phyloP scores from a whole-genome alignment of 2,888 invertebrate genomes.

The Temnothorax rugatulus region DNA sequence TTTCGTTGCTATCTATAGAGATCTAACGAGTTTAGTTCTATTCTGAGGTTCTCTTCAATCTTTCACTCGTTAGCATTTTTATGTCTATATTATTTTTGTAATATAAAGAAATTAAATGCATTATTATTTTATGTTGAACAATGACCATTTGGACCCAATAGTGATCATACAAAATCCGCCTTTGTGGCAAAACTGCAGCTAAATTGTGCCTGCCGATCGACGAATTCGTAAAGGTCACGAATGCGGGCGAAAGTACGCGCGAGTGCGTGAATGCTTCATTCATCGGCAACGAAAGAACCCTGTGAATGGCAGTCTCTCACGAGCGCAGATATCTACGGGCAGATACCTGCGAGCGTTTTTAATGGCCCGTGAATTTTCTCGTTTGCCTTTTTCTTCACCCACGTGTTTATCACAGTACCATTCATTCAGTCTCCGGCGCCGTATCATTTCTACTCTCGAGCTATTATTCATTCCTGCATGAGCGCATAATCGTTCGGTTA shows the following conservation, averaged over 20 bases:
- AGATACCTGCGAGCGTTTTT: conserved; percentile 72
- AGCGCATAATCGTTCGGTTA: not conserved
- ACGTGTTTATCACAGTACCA: conserved; percentile 33
- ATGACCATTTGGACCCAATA: not conserved
- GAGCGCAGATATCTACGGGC: conserved; percentile 64
- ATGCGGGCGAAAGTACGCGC: conserved; percentile 49
- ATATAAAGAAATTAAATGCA: not conserved
- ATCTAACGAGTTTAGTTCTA: not conserved
- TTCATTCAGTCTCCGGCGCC: conserved; percentile 29
- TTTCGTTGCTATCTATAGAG: not conserved
- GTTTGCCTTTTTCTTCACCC: conserved; percentile 58
- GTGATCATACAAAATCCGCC: not conserved
- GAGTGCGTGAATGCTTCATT: conserved; percentile 79
- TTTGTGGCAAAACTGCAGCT: not conserved
- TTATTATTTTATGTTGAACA: not conserved
- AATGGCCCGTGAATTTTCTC: conserved; percentile 70
- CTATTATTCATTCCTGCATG: not conserved
- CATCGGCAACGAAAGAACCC: conserved; percentile 69
- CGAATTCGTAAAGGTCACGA: conserved; percentile 55
- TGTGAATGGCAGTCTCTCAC: conserved; percentile 74
- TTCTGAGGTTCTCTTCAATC: not conserved
- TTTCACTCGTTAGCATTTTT: not conserved
- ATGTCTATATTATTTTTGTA: not conserved
- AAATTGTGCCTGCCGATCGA: not conserved
- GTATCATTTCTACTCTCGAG: not conserved